These are phyloP conservation scores for Neodiprion fabricii DNA, from an alignment of 1,140 invertebrate genomes.

Conservation along the genomic window DNA sequence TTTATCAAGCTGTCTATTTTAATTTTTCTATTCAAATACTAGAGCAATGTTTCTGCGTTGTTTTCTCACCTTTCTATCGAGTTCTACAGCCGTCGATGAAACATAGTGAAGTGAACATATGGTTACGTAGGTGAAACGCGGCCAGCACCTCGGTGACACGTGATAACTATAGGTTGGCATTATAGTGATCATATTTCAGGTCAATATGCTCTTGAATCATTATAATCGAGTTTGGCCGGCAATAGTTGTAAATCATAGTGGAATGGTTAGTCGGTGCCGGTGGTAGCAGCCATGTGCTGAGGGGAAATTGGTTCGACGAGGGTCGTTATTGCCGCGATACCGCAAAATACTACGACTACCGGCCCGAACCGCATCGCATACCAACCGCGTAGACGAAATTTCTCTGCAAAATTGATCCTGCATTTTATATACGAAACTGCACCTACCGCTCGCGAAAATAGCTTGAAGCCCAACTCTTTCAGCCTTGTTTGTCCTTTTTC, in stretches of 20 bases:
- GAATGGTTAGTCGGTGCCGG: constrained; percentile 5
- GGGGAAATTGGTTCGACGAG: constrained; percentile 8
- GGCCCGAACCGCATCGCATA: not conserved
- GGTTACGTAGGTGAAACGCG: too few relatives aligned
- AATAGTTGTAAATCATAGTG: constrained; percentile 35
- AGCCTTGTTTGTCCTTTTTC: too few relatives aligned
- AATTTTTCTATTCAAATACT: too few relatives aligned
- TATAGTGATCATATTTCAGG: constrained; percentile 1
- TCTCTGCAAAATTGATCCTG: not conserved
- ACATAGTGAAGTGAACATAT: too few relatives aligned
- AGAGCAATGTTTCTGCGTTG: not conserved
- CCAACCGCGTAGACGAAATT: not conserved
- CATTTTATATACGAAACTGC: too few relatives aligned
- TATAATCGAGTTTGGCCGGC: constrained; percentile 37
- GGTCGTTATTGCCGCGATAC: not conserved
- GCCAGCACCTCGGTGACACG: not conserved
- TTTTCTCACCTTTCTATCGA: not conserved
- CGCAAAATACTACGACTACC: not conserved
- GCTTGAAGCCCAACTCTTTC: too few relatives aligned
- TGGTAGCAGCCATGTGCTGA: constrained; percentile 2
- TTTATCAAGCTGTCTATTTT: too few relatives aligned
- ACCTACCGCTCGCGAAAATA: too few relatives aligned
- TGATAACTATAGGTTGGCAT: not conserved
- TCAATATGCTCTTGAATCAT: constrained; percentile 30
- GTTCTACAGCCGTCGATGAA: too few relatives aligned